Conservation (phyloP, 2,113 vertebrate species). For the Myotis lucifugus region DNA sequence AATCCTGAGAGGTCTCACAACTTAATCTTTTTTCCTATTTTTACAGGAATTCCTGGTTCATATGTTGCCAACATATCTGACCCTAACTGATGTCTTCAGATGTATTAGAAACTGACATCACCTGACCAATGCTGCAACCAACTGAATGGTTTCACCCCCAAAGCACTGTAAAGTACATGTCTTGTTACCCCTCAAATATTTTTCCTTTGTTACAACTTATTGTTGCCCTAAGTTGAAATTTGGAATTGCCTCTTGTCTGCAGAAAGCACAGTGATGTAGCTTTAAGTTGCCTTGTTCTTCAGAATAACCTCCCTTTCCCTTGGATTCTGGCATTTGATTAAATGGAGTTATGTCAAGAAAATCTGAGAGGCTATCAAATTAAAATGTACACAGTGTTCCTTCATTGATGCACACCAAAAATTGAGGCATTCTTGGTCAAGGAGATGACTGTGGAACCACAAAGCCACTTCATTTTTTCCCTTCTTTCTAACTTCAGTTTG, state of each 20-base stretch:
- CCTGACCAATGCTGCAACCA: background rate
- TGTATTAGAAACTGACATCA: background rate
- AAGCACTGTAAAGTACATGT: background rate
- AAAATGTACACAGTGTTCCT: background rate
- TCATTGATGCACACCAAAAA: background rate
- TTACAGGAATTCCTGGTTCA: background rate
- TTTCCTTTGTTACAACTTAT: background rate
- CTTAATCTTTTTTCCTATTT: background rate
- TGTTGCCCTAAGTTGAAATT: background rate
- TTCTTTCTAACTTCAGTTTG: background rate
- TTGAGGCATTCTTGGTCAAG: background rate
- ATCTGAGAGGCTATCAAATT: background rate
- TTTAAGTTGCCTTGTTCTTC: slow-evolving; percentile 21
- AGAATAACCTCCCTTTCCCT: background rate
- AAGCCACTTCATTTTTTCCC: background rate
- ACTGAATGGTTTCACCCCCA: background rate
- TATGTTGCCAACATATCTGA: background rate
- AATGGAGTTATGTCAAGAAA: background rate
- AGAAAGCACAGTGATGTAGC: background rate
- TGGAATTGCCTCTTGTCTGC: background rate
- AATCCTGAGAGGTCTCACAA: background rate
- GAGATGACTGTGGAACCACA: background rate
- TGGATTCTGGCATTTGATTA: background rate
- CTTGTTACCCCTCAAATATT: background rate
- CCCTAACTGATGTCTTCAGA: background rate